These are phyloP conservation scores for Drosophila sucinea DNA, from an alignment of 1,140 invertebrate species.

Conservation along the genomic window DNA sequence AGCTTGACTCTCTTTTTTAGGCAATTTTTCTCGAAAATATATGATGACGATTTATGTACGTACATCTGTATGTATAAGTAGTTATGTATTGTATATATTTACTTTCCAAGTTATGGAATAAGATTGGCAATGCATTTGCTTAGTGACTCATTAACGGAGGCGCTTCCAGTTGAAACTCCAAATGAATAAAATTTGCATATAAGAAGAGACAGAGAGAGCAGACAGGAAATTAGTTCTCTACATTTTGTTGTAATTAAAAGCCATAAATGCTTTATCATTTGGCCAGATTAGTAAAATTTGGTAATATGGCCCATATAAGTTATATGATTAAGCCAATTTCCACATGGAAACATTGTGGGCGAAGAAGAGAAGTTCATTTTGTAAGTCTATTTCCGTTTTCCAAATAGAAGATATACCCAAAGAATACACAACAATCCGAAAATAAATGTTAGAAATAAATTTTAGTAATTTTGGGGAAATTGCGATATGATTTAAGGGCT, in stretches of 20 bases:
- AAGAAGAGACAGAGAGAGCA: neutral
- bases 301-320: neutral
- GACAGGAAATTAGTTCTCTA: conserved; percentile 8
- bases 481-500: neutral
- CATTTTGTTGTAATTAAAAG: conserved; percentile 5
- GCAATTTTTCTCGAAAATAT: neutral
- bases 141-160: conserved; percentile 1
- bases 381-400: neutral
- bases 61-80: too few relatives aligned
- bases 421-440: conserved; percentile 43
- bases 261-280: conserved; percentile 1
- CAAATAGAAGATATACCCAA: neutral
- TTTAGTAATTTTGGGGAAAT: conserved; percentile 6
- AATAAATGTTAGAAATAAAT: neutral
- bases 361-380: neutral
- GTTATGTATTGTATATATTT: neutral
- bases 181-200: neutral
- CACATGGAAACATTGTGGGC: neutral
- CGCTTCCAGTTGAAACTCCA: neutral
- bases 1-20: conserved; percentile 19
- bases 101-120: conserved; percentile 1
- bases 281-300: neutral
- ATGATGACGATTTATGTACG: neutral
- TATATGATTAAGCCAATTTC: neutral
- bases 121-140: conserved; percentile 10